Percentiles rank a stretch among this genome's conserved stretches.
Evolutionary conservation across 2,797 vertebrate genomes (phyloP).

Genomic region (Thaleichthys pacificus): DNA sequence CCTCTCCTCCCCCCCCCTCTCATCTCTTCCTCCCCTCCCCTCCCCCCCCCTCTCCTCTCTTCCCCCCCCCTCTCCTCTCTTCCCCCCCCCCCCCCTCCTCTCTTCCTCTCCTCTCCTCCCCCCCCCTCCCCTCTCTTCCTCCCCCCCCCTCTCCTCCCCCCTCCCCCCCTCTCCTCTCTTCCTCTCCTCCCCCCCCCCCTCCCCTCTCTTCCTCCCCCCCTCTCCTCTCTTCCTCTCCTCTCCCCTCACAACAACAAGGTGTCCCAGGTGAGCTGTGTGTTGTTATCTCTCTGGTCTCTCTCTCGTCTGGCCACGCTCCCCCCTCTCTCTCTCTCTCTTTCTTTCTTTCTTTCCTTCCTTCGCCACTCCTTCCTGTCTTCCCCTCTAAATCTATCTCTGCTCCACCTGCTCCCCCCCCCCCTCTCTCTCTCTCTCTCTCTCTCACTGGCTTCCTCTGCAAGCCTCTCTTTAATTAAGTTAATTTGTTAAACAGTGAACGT

Average conservation of each 20-base stretch:
- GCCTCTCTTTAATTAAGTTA: too few relatives aligned
- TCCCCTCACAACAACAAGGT: constrained; percentile 66
- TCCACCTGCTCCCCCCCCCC: not conserved
- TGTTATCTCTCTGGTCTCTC: constrained; percentile 50
- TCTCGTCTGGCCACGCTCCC: constrained; percentile 8
- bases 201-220: too few relatives aligned
- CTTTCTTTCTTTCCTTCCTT: not conserved
- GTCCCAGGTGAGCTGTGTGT: constrained; percentile 67
- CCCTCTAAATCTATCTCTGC: not conserved
- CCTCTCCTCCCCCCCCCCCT: too few relatives aligned
- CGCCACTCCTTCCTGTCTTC: not conserved
- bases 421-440: constrained; percentile 2
- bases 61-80: constrained; percentile 46
- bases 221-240: constrained; percentile 31
- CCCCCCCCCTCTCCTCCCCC: too few relatives aligned
- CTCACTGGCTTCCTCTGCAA: not conserved
- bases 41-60: not conserved
- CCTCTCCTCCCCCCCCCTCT: too few relatives aligned
- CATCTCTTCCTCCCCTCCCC: constrained; percentile 36
- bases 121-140: too few relatives aligned
- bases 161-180: too few relatives aligned
- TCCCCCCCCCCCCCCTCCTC: too few relatives aligned
- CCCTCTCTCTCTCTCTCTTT: constrained; percentile 16
- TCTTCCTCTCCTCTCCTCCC: constrained; percentile 38
- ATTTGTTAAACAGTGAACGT: not conserved